Evolutionary conservation across 2,888 invertebrate genomes (phyloP).

Genomic region (Camponotus fellah): DNA sequence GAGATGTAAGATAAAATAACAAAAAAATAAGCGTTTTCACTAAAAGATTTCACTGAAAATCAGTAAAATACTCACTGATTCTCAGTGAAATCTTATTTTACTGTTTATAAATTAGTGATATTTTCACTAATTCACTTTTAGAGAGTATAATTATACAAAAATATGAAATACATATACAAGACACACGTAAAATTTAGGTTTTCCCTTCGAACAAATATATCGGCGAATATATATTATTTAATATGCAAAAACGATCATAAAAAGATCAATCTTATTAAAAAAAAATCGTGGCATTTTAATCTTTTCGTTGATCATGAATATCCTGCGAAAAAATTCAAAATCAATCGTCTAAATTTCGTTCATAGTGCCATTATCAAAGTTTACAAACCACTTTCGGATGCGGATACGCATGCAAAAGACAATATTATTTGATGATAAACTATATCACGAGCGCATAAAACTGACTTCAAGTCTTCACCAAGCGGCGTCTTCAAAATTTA

Average conservation of each 20-base stretch:
- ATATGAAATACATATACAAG: background rate
- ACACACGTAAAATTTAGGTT: background rate
- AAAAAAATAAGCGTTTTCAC: too few relatives aligned
- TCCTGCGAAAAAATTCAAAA: background rate
- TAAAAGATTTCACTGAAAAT: too few relatives aligned
- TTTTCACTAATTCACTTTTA: too few relatives aligned
- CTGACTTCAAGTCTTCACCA: slow-evolving; percentile 30
- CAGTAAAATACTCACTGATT: too few relatives aligned
- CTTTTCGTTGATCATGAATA: background rate
- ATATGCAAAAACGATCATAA: background rate
- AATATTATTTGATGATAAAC: slow-evolving; percentile 25
- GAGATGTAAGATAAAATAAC: too few relatives aligned
- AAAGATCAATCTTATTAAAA: background rate
- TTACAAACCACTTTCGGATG: slow-evolving; percentile 13
- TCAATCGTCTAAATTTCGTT: slow-evolving; percentile 20
- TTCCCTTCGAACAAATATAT: background rate
- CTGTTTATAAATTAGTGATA: too few relatives aligned
- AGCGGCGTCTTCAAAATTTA: slow-evolving; percentile 9
- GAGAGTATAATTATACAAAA: background rate
- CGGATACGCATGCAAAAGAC: slow-evolving; percentile 23
- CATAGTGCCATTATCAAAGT: slow-evolving; percentile 28
- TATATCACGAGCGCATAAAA: slow-evolving; percentile 24
- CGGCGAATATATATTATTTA: background rate
- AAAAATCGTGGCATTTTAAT: background rate
- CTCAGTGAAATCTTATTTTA: too few relatives aligned